phyloP scores from a whole-genome alignment of 2,113 vertebrate species.

The Pedionomus torquatus region DNA sequence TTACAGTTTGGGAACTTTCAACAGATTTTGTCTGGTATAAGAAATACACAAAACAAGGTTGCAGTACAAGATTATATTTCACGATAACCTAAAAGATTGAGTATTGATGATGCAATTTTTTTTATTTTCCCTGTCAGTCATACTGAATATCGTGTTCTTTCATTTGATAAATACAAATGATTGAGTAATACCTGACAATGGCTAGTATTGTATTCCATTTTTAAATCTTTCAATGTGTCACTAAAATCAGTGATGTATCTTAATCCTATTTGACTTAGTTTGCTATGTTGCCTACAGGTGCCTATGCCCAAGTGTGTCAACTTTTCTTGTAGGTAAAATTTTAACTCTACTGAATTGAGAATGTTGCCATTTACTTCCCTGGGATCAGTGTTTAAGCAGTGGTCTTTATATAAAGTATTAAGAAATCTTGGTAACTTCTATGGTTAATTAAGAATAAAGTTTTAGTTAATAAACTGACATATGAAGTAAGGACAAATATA shows the following conservation, averaged over 20 bases:
- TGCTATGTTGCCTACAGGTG: background rate
- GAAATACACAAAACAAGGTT: background rate
- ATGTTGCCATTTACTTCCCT: background rate
- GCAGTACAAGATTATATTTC: background rate
- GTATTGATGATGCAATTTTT: background rate
- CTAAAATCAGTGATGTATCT: background rate
- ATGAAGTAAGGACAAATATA: background rate
- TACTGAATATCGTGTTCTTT: background rate
- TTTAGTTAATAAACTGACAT: background rate
- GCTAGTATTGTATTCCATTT: background rate
- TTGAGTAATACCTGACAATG: background rate
- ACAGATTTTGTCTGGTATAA: background rate
- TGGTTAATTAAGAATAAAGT: background rate
- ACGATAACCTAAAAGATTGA: background rate
- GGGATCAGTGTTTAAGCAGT: background rate
- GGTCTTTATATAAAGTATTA: background rate
- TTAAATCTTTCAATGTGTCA: background rate
- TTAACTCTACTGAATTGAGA: background rate
- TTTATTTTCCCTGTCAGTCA: background rate
- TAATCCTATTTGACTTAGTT: background rate
- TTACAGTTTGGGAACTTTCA: background rate
- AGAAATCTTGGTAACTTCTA: background rate
- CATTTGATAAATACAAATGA: background rate
- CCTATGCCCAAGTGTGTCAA: background rate
- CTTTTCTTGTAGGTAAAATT: background rate